Evolutionary conservation across 1,140 invertebrate genomes (phyloP), one percentile per base, ranked within the genome.

Genomic region (Delia radicum): DNA sequence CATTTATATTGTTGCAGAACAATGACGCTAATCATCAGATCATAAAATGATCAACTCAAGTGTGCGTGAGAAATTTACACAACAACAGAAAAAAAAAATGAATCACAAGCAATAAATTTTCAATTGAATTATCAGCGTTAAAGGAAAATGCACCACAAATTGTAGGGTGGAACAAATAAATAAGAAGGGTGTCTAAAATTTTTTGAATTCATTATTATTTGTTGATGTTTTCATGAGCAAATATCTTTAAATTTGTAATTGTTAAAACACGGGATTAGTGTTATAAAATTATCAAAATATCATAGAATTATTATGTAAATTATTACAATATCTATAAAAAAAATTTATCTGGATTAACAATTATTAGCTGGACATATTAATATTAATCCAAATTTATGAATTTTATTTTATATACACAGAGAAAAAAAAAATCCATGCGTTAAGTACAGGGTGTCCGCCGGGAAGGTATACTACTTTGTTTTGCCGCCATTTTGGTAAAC

Each of bases 11-110:
- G 73, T 74, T 71, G 26, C 37, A 69, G 74, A 78, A 84, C 79
- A 84, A 84, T 84, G 83, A 82, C 76, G 81, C 80, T 83, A 84
- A 84, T 84, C 83, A 83, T 81, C 80, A 82, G 83, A 84, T 84
- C 82, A 84, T 84, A 84, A 84, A 84, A 84, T 84, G 83, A 84
- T 84, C 83, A 84, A 18, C 74, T 33, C 63, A 67, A 75, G 65
- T 75, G 74, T 55, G 48, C 48, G 48, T 55, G 48, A 55, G 48
- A 55, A 55, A 21, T 55, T 55, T 55, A 55, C 48, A 55, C 18
- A 55, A 55, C 48, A 55, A 55, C 24, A 42, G 29, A 31, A 13
- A 27, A 8, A 42, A 10, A 73, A 55, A 28, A 74, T 18, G n/a
- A 21, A 21, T 21, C 48, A 73, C 71, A 48, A 76, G 69, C 48